Conservation (phyloP, 2,113 vertebrate genomes). For the Petrocephalus microphthalmus region DNA sequence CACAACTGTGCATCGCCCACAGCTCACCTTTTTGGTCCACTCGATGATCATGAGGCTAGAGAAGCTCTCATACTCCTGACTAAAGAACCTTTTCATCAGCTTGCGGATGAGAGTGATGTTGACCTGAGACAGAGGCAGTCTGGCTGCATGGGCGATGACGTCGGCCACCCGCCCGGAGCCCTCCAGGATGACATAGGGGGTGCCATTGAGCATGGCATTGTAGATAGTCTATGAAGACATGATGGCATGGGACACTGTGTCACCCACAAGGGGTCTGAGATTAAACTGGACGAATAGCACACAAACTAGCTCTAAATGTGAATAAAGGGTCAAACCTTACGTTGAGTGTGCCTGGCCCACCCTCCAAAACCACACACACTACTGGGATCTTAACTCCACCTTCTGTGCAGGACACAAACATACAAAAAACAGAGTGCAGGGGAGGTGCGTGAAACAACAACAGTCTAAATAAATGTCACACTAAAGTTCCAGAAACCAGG, state of each 20-base stretch:
- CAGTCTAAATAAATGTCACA: background rate
- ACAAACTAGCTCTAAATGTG: background rate
- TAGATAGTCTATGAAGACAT: constrained; percentile 74
- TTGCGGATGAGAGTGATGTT: constrained; percentile 68
- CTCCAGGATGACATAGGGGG: constrained; percentile 84
- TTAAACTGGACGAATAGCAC: background rate
- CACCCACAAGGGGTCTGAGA: background rate
- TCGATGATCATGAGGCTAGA: constrained; percentile 61
- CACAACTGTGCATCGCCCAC: background rate
- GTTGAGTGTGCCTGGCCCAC: constrained; percentile 83
- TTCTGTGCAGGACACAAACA: constrained; percentile 38
- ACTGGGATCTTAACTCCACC: constrained; percentile 78
- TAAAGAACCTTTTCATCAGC: constrained; percentile 69
- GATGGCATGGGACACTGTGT: background rate
- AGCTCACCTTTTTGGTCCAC: constrained; percentile 86
- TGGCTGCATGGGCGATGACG: constrained; percentile 78
- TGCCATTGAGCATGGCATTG: constrained; percentile 75
- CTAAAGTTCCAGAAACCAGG: background rate
- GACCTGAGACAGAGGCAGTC: constrained; percentile 61
- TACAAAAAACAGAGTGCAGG: background rate
- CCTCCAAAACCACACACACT: constrained; percentile 87
- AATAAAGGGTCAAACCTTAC: constrained; percentile 58
- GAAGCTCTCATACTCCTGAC: constrained; percentile 67
- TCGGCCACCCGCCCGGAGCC: constrained; percentile 89
- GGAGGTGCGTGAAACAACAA: background rate